These are phyloP conservation scores for Sacculina carcini DNA, from an alignment of 2,888 invertebrate genomes.

Conservation along the genomic window DNA sequence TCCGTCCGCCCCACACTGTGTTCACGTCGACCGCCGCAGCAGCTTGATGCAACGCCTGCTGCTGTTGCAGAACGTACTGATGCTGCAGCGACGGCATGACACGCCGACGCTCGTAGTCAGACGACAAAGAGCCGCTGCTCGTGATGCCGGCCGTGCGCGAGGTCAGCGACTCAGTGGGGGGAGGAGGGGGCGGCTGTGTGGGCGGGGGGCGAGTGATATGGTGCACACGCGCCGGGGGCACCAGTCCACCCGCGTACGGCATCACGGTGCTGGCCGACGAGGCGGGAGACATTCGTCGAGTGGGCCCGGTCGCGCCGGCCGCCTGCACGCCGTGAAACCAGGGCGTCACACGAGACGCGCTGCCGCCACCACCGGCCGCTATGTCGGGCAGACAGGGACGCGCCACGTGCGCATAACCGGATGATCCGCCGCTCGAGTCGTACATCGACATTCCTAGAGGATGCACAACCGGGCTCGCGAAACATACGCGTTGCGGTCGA, in stretches of 20 bases:
- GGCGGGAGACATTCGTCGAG: neutral
- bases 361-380: no score
- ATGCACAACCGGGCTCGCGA: no score
- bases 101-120: no score
- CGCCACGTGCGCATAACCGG: neutral
- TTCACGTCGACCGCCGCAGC: no score
- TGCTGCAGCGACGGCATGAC: no score
- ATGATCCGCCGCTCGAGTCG: conserved; percentile 1
- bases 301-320: neutral
- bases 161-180: neutral
- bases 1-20: no score
- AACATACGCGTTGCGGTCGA: no score
- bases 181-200: neutral
- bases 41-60: no score
- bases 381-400: neutral
- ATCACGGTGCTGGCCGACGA: neutral
- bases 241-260: conserved; percentile 1
- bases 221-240: neutral
- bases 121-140: no score
- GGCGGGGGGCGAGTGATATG: neutral
- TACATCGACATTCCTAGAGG: neutral
- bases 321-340: no score
- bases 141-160: neutral
- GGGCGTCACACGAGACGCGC: no score
- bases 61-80: no score